Evolutionary conservation across 2,797 vertebrate genomes (phyloP), one percentile per base, ranked within the genome.

Genomic region (Geotrypetes seraphini): DNA sequence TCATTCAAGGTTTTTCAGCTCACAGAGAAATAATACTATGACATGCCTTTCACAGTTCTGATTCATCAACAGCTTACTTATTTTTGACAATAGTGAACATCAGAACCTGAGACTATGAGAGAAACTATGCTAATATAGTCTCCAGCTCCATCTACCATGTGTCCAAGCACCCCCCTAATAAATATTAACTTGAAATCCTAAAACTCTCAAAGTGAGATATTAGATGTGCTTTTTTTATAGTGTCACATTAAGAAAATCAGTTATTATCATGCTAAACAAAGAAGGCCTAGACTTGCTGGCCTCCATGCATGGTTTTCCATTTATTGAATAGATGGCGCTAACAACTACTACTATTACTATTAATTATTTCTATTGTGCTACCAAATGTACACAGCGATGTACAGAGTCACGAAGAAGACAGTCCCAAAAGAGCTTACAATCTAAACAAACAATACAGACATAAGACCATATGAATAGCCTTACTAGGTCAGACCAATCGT

Each of bases 41-140:
- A 57, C 68, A 69, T 69, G 77, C 79, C 82, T 83, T 73, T 78
- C 83, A 53, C 63, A 79, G 54, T 71, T 79, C 71, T 79, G 67
- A 71, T 64, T 83, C 67, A 68, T 48, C 35, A 80, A 69, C 68
- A 74, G 43, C 66, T 53, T 70, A 53, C 69, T 58, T 2, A 1
- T 4, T 2, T 5, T 5, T 33, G 17, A 15, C 1, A 1, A 16
- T 47, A 32, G 47, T 11, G 22, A 16, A 78, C 65, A 57, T 60
- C 68, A 28, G 51, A 56, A 63, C 60, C 57, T 33, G 51, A 27
- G 39, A 6, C 55, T 77, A 60, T 83, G 79, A 77, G 82, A 84
- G 57, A 36, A 38, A 8, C 4, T 34, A 36, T 63, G 57, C 50
- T 52, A 53, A 11, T 7, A 51, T 17, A 5, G 76, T 90, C 87